Percentiles rank a stretch among this genome's conserved stretches.
phyloP scores from a whole-genome alignment of 2,797 vertebrate genomes.

The Myotis findleyi region DNA sequence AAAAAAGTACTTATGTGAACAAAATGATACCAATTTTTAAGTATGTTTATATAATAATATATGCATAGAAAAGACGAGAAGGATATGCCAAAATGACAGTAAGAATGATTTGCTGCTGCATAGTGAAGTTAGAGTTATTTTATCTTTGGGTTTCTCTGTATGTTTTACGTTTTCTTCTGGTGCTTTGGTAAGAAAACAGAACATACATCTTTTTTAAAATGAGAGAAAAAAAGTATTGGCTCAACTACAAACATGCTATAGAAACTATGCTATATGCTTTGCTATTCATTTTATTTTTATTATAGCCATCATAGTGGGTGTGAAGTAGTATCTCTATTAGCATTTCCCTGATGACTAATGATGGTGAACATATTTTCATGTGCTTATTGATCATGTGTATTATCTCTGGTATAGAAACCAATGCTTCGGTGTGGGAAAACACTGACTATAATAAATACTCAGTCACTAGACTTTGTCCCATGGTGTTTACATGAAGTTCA shows the following conservation, averaged over 20 bases:
- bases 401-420: not conserved
- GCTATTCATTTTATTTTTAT: not conserved
- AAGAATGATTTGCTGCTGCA: not conserved
- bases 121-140: not conserved
- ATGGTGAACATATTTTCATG: not conserved
- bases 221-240: not conserved
- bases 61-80: not conserved
- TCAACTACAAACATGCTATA: not conserved
- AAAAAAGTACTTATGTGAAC: not conserved
- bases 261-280: not conserved
- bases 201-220: not conserved
- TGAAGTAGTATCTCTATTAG: not conserved
- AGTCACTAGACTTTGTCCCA: not conserved
- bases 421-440: not conserved
- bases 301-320: not conserved
- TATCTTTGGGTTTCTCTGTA: not conserved
- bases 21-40: conserved; percentile 1
- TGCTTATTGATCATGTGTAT: not conserved
- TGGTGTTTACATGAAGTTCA: not conserved
- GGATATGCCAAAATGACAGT: not conserved
- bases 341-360: not conserved
- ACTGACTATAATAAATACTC: not conserved
- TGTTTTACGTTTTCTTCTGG: not conserved
- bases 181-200: not conserved
- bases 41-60: not conserved